A percentile compares a stretch with the other conserved stretches of the same genome.
phyloP scores from a whole-genome alignment of 2,113 vertebrate genomes.

The Rhabdomys dilectus region DNA sequence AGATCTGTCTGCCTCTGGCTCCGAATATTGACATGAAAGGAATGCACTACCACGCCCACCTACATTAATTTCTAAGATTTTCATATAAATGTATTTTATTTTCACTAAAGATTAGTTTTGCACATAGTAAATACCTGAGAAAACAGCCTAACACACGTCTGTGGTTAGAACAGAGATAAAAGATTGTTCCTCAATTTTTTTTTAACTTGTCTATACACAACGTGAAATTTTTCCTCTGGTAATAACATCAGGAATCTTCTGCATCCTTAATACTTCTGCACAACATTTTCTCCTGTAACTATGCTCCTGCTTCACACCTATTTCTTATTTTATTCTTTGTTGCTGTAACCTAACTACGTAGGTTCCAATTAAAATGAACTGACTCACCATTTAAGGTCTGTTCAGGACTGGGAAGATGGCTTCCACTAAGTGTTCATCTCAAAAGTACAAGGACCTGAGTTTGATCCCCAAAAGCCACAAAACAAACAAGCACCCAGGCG shows the following conservation, averaged over 20 bases:
- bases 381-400: neutral
- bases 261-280: neutral
- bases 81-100: neutral
- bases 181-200: neutral
- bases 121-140: neutral
- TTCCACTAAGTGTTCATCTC: neutral
- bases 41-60: neutral
- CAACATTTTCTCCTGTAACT: neutral
- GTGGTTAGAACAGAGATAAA: neutral
- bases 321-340: neutral
- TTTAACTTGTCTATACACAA: neutral
- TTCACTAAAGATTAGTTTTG: neutral
- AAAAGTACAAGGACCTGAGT: neutral
- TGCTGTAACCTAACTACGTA: neutral
- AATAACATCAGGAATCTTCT: neutral
- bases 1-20: neutral
- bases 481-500: neutral
- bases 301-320: neutral
- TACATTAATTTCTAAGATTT: neutral
- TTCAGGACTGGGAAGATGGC: neutral
- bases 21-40: neutral
- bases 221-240: neutral
- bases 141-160: neutral
- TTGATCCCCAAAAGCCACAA: neutral
- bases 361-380: neutral